Base-by-base conservation (phyloP, 2,113 vertebrate species). In the Ibidorhyncha struthersii region DNA sequence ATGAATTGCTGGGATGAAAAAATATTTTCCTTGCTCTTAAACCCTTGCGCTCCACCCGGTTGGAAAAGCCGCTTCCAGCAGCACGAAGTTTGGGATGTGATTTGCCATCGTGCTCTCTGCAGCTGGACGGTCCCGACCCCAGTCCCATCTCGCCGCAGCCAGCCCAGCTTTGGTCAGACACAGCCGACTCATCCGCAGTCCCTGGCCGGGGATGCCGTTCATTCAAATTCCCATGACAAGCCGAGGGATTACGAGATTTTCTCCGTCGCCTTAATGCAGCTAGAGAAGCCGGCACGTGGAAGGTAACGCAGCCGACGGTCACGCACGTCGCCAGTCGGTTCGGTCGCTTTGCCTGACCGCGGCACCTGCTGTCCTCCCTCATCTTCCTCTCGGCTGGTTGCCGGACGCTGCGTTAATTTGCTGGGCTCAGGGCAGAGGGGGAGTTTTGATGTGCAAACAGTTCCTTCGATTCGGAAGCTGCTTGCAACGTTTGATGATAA, bases 21-120 rank as follows among this genome's bases (percentile, higher is more conserved):
- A 96, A 93, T 86, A 86, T 96, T 97, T 96, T 73, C 83, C 94
- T 97, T 77, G 43, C 81, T 92, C 36, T 85, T 41, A 61, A 95
- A 66, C 67, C 92, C 14, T 65, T 2, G 47, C 17, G 27, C 91
- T 93, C 94, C 96, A 76, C 89, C 93, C 67, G 12, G 0, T 26
- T 72, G 96, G 83, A 89, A 87, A 77, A 93, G 77, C 89, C 9
- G 0, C 71, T 94, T 71, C 27, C 93, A 90, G 86, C 81, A 26
- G 88, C 53, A 23, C 13, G 55, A 43, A 47, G 17, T 78, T 43
- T 9, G 90, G 78, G 90, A 45, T 66, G 45, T 0, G 14, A 9
- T 72, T 15, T 0, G 1, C 3, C 3, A 2, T 18, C 1, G 2
- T 10, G 59, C 43, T 36, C 10, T 17, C 14, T 0, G 3, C 43